These are phyloP conservation scores for Parambassis ranga DNA, from an alignment of 2,797 vertebrate genomes.

Conservation along the genomic window DNA sequence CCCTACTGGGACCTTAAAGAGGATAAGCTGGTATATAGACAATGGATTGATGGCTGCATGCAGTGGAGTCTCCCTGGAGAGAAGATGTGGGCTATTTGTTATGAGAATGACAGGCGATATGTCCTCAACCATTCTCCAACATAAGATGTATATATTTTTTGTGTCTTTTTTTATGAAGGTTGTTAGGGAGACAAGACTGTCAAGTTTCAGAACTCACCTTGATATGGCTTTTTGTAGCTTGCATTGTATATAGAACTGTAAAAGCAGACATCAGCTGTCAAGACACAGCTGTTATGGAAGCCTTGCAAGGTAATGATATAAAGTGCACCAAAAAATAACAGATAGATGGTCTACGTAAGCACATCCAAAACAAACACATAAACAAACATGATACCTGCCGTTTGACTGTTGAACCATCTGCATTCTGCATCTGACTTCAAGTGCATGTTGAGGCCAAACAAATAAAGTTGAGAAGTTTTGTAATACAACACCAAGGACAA, in stretches of 20 bases:
- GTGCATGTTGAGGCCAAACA: conserved; percentile 4
- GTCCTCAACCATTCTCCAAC: not conserved
- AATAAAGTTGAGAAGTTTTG: conserved; percentile 6
- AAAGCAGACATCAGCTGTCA: conserved; percentile 9
- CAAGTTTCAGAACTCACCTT: not conserved
- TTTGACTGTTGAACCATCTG: too few relatives aligned
- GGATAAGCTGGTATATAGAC: conserved; percentile 23
- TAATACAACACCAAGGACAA: too few relatives aligned
- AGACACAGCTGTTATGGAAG: not conserved
- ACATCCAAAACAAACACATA: too few relatives aligned
- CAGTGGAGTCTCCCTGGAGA: conserved; percentile 17
- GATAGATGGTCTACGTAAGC: too few relatives aligned
- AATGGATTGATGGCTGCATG: conserved; percentile 33
- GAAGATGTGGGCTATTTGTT: conserved; percentile 5
- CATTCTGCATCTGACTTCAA: not conserved
- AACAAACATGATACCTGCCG: too few relatives aligned
- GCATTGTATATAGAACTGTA: not conserved
- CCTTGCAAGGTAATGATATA: not conserved
- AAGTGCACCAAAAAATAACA: not conserved
- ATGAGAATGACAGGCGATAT: conserved; percentile 24
- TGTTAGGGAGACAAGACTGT: not conserved
- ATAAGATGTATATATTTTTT: not conserved
- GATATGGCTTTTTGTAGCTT: not conserved
- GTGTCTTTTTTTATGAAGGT: not conserved
- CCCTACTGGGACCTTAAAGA: conserved; percentile 21